Conservation (phyloP, 2,888 invertebrate genomes). For the Mesorhabditis sp. region DNA sequence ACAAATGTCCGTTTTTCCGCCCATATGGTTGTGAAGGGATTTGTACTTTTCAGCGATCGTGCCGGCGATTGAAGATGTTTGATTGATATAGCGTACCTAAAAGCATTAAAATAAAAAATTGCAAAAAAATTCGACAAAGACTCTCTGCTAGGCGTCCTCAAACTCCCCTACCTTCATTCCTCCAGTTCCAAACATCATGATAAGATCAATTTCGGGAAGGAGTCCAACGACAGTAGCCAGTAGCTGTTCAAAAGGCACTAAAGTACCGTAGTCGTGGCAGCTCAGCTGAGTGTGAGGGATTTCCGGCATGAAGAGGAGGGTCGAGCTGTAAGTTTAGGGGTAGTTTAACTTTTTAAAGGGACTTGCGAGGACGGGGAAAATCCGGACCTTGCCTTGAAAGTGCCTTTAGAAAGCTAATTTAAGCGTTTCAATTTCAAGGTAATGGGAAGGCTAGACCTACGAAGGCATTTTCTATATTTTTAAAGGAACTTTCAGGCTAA, state of each 20-base stretch:
- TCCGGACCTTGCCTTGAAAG: too few species aligned
- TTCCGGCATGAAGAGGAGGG: conserved; percentile 48
- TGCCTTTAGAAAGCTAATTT: too few species aligned
- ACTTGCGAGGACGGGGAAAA: too few species aligned
- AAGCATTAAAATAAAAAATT: background rate
- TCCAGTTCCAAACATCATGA: conserved; percentile 46
- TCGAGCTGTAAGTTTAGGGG: conserved; percentile 22
- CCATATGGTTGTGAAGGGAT: conserved; percentile 25
- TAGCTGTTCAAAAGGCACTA: conserved; percentile 47
- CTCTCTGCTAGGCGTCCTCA: too few species aligned
- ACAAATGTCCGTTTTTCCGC: conserved; percentile 26
- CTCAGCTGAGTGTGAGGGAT: conserved; percentile 53
- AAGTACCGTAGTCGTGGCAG: conserved; percentile 54
- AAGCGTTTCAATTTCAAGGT: too few species aligned
- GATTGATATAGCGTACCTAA: conserved; percentile 32
- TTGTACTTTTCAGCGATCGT: conserved; percentile 25
- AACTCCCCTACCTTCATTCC: conserved; percentile 34
- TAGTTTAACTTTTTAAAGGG: too few species aligned
- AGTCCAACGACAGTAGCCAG: conserved; percentile 31
- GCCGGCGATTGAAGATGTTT: conserved; percentile 23
- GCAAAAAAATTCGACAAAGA: background rate
- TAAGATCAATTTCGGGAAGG: conserved; percentile 47
- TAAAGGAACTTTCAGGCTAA: too few species aligned
- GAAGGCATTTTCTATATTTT: too few species aligned
- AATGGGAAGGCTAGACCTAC: too few species aligned